These are phyloP conservation scores for Euglossa dilemma DNA, from an alignment of 1,140 invertebrate genomes.

Conservation along the genomic window DNA sequence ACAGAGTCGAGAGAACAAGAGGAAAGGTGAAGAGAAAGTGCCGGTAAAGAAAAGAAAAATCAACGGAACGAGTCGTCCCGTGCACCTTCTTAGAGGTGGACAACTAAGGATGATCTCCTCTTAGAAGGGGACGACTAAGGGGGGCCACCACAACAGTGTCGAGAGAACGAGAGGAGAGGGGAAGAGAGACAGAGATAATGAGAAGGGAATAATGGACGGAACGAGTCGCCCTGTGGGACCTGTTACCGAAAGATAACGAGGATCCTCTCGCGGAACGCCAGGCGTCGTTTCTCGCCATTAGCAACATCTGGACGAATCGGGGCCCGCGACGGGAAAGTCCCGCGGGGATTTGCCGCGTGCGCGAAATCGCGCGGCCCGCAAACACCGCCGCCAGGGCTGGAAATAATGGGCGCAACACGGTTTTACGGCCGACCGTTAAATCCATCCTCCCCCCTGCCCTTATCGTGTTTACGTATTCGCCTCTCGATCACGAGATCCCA, in stretches of 20 bases:
- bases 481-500: slow-evolving; percentile 5
- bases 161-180: background rate
- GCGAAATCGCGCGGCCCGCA: background rate
- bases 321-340: background rate
- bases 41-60: no score
- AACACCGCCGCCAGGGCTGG: background rate
- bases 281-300: slow-evolving; percentile 40
- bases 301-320: slow-evolving; percentile 48
- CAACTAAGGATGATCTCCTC: no score
- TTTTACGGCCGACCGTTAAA: slow-evolving; percentile 15
- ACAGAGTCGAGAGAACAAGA: no score
- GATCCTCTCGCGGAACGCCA: slow-evolving; percentile 18
- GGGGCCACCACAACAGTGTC: background rate
- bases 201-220: background rate
- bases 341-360: slow-evolving; percentile 5
- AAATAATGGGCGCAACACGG: slow-evolving; percentile 46
- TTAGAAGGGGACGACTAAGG: background rate
- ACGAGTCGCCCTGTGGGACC: slow-evolving; percentile 35
- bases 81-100: no score
- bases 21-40: no score
- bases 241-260: slow-evolving; percentile 63
- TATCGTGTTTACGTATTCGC: slow-evolving; percentile 39
- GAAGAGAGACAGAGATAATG: no score
- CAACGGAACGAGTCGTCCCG: no score
- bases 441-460: slow-evolving; percentile 7